Conservation (phyloP, 2,888 invertebrate species). For the Timandra comae region DNA sequence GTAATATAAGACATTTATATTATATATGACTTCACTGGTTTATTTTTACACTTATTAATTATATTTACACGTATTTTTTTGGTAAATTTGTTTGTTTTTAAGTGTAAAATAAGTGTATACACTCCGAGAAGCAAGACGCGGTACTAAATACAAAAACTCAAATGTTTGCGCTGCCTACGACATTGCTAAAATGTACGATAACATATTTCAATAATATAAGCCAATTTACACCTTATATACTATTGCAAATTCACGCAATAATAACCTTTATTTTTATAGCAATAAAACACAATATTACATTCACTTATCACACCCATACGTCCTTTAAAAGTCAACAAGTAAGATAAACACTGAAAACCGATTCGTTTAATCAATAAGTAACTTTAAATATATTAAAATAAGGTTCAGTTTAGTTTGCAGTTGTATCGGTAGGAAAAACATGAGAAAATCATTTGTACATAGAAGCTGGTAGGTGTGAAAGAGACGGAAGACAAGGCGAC, state of each 20-base stretch:
- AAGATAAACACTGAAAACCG: constrained; percentile 61
- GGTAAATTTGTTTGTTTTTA: too few species aligned
- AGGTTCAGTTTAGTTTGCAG: constrained; percentile 29
- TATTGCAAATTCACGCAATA: constrained; percentile 19
- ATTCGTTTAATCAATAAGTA: constrained; percentile 28
- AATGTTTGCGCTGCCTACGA: constrained; percentile 62
- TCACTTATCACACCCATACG: constrained; percentile 20
- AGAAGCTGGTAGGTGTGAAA: constrained; percentile 36
- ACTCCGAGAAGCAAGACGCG: constrained; percentile 22
- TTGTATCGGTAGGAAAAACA: constrained; percentile 50
- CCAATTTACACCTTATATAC: constrained; percentile 14
- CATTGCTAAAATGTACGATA: constrained; percentile 70
- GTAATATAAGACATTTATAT: too few species aligned
- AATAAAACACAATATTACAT: constrained; percentile 24
- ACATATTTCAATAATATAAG: constrained; percentile 38
- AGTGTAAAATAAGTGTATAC: too few species aligned
- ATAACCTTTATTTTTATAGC: constrained; percentile 9
- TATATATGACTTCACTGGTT: too few species aligned
- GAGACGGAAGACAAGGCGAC: constrained; percentile 37
- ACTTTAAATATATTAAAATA: constrained; percentile 27
- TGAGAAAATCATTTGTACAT: constrained; percentile 49
- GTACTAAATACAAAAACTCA: constrained; percentile 41
- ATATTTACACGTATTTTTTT: too few species aligned
- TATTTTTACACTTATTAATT: too few species aligned
- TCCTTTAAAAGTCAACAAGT: constrained; percentile 22